These are phyloP conservation scores for Carcina quercana DNA, from an alignment of 2,888 invertebrate species.

Conservation along the genomic window DNA sequence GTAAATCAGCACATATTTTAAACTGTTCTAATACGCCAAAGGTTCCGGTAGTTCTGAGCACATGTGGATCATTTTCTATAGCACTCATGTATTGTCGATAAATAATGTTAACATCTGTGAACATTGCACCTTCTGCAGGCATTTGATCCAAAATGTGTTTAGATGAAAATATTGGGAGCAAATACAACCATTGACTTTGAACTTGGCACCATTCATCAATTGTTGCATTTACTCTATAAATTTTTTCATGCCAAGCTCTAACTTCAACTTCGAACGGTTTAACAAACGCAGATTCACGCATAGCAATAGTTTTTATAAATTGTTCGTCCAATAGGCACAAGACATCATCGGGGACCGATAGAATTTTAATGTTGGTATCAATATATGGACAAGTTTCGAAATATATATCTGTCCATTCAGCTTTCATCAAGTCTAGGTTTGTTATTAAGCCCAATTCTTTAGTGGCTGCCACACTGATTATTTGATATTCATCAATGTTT, in stretches of 20 bases:
- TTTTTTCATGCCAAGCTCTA: slow-evolving; percentile 83
- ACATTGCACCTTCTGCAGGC: slow-evolving; percentile 88
- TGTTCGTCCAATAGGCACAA: slow-evolving; percentile 88
- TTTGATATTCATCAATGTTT: slow-evolving; percentile 85
- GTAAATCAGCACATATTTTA: slow-evolving; percentile 77
- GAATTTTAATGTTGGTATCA: slow-evolving; percentile 82
- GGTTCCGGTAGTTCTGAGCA: slow-evolving; percentile 78
- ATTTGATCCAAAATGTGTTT: slow-evolving; percentile 90
- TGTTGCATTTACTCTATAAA: slow-evolving; percentile 79
- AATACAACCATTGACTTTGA: slow-evolving; percentile 89
- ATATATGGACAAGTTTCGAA: slow-evolving; percentile 82
- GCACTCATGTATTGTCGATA: slow-evolving; percentile 79
- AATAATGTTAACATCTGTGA: slow-evolving; percentile 80
- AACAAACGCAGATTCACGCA: slow-evolving; percentile 90
- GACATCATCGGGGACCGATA: slow-evolving; percentile 84
- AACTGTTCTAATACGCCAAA: slow-evolving; percentile 81
- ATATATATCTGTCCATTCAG: slow-evolving; percentile 84
- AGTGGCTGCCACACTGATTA: slow-evolving; percentile 87
- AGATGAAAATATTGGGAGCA: slow-evolving; percentile 90
- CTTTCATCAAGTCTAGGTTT: slow-evolving; percentile 83
- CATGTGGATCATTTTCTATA: slow-evolving; percentile 77
- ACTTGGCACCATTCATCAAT: slow-evolving; percentile 91
- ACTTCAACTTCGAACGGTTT: slow-evolving; percentile 85
- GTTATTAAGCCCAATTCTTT: slow-evolving; percentile 85
- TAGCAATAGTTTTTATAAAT: slow-evolving; percentile 86